Conservation (phyloP, 2,113 vertebrate species). For the Pseudopodoces humilis region DNA sequence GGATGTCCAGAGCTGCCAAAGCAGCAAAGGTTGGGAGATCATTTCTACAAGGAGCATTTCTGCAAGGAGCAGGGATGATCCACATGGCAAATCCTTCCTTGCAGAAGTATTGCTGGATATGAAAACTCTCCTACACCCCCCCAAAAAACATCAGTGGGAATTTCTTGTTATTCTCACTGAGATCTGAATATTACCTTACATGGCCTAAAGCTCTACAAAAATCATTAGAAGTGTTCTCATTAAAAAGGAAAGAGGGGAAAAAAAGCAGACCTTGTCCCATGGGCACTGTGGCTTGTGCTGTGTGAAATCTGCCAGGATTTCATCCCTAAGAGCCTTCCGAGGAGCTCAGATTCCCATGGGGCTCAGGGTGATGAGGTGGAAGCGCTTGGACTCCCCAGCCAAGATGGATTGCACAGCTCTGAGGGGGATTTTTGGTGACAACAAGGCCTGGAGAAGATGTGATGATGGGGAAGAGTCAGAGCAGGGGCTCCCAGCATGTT, state of each 20-base stretch:
- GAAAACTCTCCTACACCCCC: not conserved
- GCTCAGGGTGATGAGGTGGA: not conserved
- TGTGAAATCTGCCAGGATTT: not conserved
- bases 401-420: not conserved
- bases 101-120: not conserved
- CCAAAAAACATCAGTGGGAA: not conserved
- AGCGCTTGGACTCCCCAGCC: fast-evolving
- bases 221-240: not conserved
- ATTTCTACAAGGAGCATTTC: not conserved
- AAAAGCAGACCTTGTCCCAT: not conserved
- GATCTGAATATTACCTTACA: not conserved
- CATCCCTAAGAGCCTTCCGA: not conserved
- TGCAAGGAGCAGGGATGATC: not conserved
- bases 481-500: not conserved
- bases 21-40: not conserved
- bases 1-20: not conserved
- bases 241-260: not conserved
- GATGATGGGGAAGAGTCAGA: not conserved
- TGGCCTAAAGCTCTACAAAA: not conserved
- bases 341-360: not conserved
- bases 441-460: not conserved
- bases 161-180: not conserved
- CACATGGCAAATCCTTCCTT: not conserved
- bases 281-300: not conserved
- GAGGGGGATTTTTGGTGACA: not conserved